Evolutionary conservation across 2,888 invertebrate genomes (phyloP).

Genomic region (Agonum fuliginosum): DNA sequence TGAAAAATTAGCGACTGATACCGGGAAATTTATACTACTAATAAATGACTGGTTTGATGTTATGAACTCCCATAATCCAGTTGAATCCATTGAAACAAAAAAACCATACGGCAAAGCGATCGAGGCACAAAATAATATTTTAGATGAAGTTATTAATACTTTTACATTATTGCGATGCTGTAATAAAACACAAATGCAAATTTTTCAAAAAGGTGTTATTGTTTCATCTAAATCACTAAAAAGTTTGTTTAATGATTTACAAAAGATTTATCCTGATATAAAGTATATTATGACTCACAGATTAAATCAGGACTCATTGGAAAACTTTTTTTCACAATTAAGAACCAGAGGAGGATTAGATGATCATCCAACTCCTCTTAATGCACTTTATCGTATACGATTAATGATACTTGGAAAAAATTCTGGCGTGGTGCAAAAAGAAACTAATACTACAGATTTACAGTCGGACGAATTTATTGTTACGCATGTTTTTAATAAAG

Average conservation of each 20-base stretch:
- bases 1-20: not conserved
- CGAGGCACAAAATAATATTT: not conserved
- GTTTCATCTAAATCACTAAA: not conserved
- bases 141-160: not conserved
- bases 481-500: too few relatives aligned
- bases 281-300: not conserved
- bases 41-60: constrained; percentile 1
- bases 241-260: not conserved
- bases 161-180: not conserved
- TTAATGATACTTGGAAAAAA: too few relatives aligned
- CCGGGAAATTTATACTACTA: not conserved
- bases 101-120: not conserved
- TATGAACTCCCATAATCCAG: not conserved
- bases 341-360: not conserved
- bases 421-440: too few relatives aligned
- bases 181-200: not conserved
- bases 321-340: not conserved
- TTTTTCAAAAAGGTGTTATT: not conserved
- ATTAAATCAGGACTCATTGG: not conserved
- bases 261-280: not conserved
- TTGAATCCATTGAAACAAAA: not conserved
- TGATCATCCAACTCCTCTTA: not conserved
- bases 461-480: too few relatives aligned
- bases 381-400: too few relatives aligned
- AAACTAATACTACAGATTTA: too few relatives aligned